These are phyloP conservation scores for Pelusios castaneus DNA, from an alignment of 2,113 vertebrate species.

Conservation along the genomic window DNA sequence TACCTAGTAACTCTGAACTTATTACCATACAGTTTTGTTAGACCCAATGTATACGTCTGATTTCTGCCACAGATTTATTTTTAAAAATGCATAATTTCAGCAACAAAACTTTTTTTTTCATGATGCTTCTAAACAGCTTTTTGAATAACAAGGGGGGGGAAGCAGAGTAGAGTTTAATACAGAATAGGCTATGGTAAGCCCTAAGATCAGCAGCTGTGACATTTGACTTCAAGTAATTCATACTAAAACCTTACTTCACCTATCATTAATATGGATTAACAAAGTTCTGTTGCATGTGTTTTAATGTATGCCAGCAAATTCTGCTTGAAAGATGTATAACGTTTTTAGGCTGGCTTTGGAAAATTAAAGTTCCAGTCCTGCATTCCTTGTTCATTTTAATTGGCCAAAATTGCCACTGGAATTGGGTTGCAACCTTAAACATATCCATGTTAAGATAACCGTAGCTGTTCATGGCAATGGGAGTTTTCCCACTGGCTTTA, in stretches of 20 bases:
- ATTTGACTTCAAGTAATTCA: background rate
- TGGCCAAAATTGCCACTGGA: background rate
- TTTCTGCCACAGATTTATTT: background rate
- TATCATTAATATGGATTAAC: background rate
- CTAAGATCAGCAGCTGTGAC: background rate
- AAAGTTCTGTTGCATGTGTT: background rate
- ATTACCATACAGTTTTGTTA: background rate
- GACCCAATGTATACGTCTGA: background rate
- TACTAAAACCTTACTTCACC: background rate
- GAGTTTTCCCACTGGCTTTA: background rate
- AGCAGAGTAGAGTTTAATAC: background rate
- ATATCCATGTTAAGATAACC: background rate
- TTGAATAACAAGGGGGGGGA: background rate
- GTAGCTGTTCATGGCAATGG: background rate
- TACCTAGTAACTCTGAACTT: background rate
- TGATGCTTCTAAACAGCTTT: background rate
- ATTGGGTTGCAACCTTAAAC: background rate
- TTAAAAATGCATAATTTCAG: background rate
- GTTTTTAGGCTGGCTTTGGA: background rate
- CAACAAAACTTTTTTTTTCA: background rate
- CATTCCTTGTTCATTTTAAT: background rate
- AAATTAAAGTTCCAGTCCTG: background rate
- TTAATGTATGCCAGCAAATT: fast-evolving
- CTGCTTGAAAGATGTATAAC: background rate
- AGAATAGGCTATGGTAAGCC: background rate